phyloP scores from a whole-genome alignment of 2,113 vertebrate genomes.

The Phaethon lepturus region DNA sequence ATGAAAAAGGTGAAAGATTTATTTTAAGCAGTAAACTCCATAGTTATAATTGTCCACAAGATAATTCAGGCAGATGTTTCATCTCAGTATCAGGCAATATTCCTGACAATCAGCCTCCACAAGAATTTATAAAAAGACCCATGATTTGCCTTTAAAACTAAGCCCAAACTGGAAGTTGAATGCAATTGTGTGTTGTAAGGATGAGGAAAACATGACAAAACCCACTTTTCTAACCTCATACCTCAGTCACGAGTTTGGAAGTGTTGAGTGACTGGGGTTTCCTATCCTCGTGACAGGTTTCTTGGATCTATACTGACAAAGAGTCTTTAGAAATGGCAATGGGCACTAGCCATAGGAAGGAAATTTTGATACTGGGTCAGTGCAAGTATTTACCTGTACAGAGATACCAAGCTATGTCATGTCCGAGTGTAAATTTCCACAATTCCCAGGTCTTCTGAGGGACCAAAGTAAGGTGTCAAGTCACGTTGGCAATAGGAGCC shows the following conservation, averaged over 20 bases:
- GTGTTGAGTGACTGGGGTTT: background rate
- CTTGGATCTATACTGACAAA: background rate
- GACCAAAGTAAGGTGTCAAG: background rate
- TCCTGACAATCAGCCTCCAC: background rate
- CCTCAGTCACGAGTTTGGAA: background rate
- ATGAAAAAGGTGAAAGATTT: background rate
- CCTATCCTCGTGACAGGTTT: background rate
- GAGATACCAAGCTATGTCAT: background rate
- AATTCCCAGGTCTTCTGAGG: background rate
- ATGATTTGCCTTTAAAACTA: background rate
- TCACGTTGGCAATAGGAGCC: rapidly evolving
- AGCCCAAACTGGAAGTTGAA: background rate
- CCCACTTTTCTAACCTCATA: background rate
- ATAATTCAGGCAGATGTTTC: background rate
- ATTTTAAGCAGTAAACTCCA: background rate
- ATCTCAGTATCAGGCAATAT: background rate
- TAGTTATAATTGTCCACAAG: background rate
- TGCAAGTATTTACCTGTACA: background rate
- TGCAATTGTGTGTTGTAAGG: background rate
- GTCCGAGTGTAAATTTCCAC: background rate
- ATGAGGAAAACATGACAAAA: background rate
- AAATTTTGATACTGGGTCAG: background rate
- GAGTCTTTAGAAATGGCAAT: background rate
- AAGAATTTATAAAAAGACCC: background rate
- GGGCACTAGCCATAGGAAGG: background rate